A percentile compares a stretch with the other conserved stretches of the same genome.
Conservation (phyloP, 1,140 invertebrate genomes). For the honey bee (Apis mellifera) region Amel_HAv3.1 CM009935.2:12167501-12168000, state of each 20-base stretch:
- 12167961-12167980: not conserved
- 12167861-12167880: too few relatives aligned
- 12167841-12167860: not conserved
- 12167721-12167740: not conserved
- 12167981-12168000: not conserved
- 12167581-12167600: too few relatives aligned
- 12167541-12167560: too few relatives aligned
- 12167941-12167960: not conserved
- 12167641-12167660: not conserved
- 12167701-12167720: not conserved
- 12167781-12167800: not conserved
- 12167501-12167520: too few relatives aligned
- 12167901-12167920: too few relatives aligned
- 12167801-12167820: not conserved
- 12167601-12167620: too few relatives aligned
- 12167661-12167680: not conserved
- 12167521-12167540: too few relatives aligned
- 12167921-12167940: constrained; percentile 40
- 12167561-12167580: too few relatives aligned
- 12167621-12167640: not conserved
- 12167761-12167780: constrained; percentile 9
- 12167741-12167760: not conserved
- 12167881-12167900: too few relatives aligned
- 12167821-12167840: not conserved
- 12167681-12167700: not conserved